Conservation (phyloP, 2,888 invertebrate species). For the Tetanocera ferruginea region DNA sequence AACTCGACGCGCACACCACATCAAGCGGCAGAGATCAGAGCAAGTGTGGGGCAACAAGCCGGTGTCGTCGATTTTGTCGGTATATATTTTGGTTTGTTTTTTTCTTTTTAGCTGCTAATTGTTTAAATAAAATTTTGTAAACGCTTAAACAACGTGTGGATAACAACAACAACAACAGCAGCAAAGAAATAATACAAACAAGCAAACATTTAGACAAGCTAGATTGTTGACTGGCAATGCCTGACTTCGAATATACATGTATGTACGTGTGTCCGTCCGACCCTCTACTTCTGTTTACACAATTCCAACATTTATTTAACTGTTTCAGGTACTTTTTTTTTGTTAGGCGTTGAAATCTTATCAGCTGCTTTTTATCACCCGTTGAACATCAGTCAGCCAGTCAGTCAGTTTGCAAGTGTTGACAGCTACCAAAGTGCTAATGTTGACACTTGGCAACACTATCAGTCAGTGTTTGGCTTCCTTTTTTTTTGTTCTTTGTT, state of each 20-base stretch:
- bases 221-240: background rate
- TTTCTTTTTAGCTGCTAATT: background rate
- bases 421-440: constrained; percentile 3
- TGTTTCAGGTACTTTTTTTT: background rate
- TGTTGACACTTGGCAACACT: constrained; percentile 18
- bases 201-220: too few relatives aligned
- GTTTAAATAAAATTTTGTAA: constrained; percentile 13
- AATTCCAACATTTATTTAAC: constrained; percentile 15
- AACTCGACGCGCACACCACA: background rate
- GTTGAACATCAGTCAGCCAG: background rate
- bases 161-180: constrained; percentile 1
- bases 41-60: background rate
- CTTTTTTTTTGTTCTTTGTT: background rate
- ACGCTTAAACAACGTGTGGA: background rate
- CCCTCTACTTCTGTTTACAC: background rate
- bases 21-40: background rate
- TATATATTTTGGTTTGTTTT: background rate
- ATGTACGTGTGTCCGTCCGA: background rate
- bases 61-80: background rate
- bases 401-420: background rate
- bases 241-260: background rate
- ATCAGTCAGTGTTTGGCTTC: background rate
- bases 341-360: background rate
- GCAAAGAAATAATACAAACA: background rate
- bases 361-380: background rate